Evolutionary conservation across 2,113 vertebrate genomes (phyloP).

Genomic region (Mugil cephalus): DNA sequence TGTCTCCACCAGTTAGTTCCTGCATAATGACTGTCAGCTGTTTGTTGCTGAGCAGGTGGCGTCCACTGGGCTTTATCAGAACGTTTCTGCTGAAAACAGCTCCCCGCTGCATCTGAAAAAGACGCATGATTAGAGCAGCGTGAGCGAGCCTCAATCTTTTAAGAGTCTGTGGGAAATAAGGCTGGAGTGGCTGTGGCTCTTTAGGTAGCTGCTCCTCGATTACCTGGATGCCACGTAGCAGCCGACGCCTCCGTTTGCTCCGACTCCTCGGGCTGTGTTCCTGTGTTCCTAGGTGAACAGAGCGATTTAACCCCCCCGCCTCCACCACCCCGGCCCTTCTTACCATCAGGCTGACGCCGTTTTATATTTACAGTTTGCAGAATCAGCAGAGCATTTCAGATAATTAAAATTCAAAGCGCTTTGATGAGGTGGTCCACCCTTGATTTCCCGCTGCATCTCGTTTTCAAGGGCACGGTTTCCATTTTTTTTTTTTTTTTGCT

Average conservation of each 20-base stretch:
- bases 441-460: constrained; percentile 66
- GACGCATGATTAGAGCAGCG: too few species aligned
- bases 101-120: too few species aligned
- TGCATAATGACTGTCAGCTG: too few species aligned
- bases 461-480: constrained; percentile 76
- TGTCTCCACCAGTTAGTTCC: too few species aligned
- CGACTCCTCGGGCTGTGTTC: constrained; percentile 40
- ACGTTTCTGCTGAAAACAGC: too few species aligned
- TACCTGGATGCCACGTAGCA: not conserved
- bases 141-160: too few species aligned
- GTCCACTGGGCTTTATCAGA: too few species aligned
- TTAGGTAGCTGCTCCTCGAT: too few species aligned
- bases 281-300: constrained; percentile 53
- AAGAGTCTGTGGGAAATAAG: not conserved
- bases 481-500: constrained; percentile 41
- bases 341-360: constrained; percentile 49
- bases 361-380: constrained; percentile 73
- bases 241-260: not conserved
- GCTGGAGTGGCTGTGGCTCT: not conserved
- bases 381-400: constrained; percentile 74
- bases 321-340: constrained; percentile 5
- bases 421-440: constrained; percentile 68
- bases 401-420: constrained; percentile 74
- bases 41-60: too few species aligned
- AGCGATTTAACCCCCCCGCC: too few species aligned